A percentile compares a stretch with the other conserved stretches of the same genome.
Conservation (phyloP, 1,140 invertebrate species). For the Oscheius sp. region DNA sequence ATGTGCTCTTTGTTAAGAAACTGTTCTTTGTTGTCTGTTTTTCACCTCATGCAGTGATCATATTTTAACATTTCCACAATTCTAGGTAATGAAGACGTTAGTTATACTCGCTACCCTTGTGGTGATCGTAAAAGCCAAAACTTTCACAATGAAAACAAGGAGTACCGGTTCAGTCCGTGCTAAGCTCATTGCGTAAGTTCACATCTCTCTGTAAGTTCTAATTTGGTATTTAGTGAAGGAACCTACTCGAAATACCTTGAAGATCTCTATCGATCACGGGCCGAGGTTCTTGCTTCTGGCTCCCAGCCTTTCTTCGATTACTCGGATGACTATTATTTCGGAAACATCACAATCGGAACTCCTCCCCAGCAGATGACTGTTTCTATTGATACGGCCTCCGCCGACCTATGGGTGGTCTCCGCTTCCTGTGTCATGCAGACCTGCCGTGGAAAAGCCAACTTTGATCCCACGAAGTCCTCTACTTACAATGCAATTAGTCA, state of each 20-base stretch:
- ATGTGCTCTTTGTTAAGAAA: no score
- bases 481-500: slow-evolving; percentile 20
- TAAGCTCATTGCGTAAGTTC: neutral
- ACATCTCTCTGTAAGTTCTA: neutral
- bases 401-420: slow-evolving; percentile 30
- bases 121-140: neutral
- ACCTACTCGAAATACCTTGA: neutral
- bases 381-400: neutral
- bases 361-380: neutral
- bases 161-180: neutral
- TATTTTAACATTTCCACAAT: no score
- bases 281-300: neutral
- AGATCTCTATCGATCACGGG: neutral
- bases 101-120: neutral
- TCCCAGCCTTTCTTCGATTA: neutral
- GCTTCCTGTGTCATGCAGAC: slow-evolving; percentile 17
- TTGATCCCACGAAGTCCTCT: slow-evolving; percentile 12
- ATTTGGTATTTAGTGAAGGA: neutral
- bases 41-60: no score
- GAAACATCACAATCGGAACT: neutral
- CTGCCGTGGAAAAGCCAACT: slow-evolving; percentile 43
- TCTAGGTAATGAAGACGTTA: neutral
- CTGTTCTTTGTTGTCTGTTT: no score
- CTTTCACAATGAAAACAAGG: neutral
- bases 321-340: neutral